Base-by-base conservation (phyloP, 2,797 vertebrate genomes). In the Allobates femoralis region DNA sequence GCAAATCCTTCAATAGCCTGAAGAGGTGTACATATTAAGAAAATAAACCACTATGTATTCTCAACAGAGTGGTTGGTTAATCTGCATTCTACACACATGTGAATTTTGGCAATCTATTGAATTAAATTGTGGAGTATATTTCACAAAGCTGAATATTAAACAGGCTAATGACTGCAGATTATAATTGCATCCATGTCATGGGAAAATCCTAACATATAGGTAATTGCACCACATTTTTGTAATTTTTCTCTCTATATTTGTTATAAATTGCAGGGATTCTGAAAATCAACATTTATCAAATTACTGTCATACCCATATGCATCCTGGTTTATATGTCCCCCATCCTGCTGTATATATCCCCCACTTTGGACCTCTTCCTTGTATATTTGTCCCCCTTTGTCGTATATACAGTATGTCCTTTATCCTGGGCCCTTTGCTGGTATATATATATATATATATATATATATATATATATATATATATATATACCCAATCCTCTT, bases 1-100 rank as follows among this genome's bases (percentile, higher is more conserved):
- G 83, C 74, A 84, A 84, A 84, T 84, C 41, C 58, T 30, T 75
- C 55, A 32, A 60, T 53, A 77, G 83, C 83, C 83, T 67, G 74
- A 67, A 85, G 83, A 85, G 58, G 60, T 85, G 34, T 55, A 77
- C 56, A 55, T 53, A 77, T 77, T 77, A 85, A 53, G 30, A 67
- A 66, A 85, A 51, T 76, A 60, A 77, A 66, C 34, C 74, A 26
- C 28, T 18, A 26, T 82, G 28, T 37, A 55, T 55, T 76, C 37
- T 62, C 37, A 28, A 23, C 26, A 62, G 55, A 76, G 53, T n/a
- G n/a, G n/a, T 30, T 32, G 51, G 41, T 67, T 67, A 30, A 85
- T 85, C 58, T 85, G 41, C 30, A 77, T 85, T 85, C 83, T 18
- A 16, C 60, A 53, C 58, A 3, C 74, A 85, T 64, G 23, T 5